These are phyloP conservation scores for Acestrorhynchus altus DNA, from an alignment of 2,797 vertebrate genomes.

Conservation along the genomic window DNA sequence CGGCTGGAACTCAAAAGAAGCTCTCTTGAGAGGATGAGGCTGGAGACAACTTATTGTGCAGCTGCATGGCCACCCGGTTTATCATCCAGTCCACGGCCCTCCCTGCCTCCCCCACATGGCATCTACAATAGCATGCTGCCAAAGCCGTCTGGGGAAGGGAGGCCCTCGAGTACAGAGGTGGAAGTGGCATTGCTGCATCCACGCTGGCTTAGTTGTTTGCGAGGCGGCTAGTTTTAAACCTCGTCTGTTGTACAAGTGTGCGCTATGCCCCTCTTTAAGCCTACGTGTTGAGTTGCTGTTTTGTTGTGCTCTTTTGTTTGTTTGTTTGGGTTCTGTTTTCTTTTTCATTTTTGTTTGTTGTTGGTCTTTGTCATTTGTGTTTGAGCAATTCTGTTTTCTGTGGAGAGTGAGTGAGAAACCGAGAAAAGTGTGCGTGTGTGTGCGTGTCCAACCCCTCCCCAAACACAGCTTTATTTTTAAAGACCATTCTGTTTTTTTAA, in stretches of 20 bases:
- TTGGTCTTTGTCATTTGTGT: slow-evolving; percentile 29
- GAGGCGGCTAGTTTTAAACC: slow-evolving; percentile 35
- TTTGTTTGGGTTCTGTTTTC: slow-evolving; percentile 3
- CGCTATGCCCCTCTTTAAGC: slow-evolving; percentile 42
- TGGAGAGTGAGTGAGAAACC: neutral
- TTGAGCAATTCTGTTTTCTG: slow-evolving; percentile 9
- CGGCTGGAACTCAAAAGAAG: slow-evolving; percentile 37
- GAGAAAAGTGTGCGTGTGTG: slow-evolving; percentile 2
- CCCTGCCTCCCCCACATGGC: slow-evolving; percentile 50
- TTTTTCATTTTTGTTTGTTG: neutral
- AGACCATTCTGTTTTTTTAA: slow-evolving; percentile 54
- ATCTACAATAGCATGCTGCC: slow-evolving; percentile 59
- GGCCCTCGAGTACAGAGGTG: slow-evolving; percentile 40
- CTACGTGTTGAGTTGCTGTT: slow-evolving; percentile 19
- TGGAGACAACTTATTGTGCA: slow-evolving; percentile 70
- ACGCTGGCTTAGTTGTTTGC: slow-evolving; percentile 38
- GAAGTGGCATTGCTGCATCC: slow-evolving; percentile 48
- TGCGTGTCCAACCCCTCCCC: slow-evolving; percentile 62
- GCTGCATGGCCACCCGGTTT: slow-evolving; percentile 80
- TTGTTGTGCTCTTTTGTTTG: neutral
- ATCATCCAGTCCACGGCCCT: slow-evolving; percentile 69
- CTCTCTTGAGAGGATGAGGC: slow-evolving; percentile 65
- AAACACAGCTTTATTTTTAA: slow-evolving; percentile 76
- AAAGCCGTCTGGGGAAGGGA: slow-evolving; percentile 49
- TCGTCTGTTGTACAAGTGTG: slow-evolving; percentile 46